Evolutionary conservation across 1,140 invertebrate species (phyloP).

Genomic region (Carcinoscorpius rotundicauda): DNA sequence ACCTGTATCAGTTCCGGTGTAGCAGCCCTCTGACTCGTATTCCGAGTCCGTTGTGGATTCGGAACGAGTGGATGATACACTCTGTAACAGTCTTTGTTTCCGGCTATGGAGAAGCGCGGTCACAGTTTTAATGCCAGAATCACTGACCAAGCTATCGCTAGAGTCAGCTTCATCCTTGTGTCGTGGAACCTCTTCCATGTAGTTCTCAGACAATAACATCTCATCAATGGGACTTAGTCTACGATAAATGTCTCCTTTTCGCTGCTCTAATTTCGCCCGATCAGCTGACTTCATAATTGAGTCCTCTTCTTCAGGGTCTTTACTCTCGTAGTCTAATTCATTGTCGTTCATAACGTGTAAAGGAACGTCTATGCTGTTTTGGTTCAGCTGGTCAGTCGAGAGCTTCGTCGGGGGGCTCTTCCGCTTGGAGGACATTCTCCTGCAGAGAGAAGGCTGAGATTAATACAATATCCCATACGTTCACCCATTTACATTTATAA

Average conservation of each 20-base stretch:
- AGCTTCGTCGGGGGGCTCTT: constrained; percentile 82
- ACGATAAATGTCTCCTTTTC: constrained; percentile 9
- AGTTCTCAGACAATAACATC: neutral
- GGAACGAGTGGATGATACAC: constrained; percentile 14
- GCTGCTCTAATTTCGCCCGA: neutral
- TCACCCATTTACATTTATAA: no score
- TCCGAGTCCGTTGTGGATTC: constrained; percentile 15
- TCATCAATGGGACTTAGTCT: constrained; percentile 6
- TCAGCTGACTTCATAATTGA: neutral
- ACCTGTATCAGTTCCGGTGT: neutral
- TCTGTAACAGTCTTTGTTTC: constrained; percentile 15
- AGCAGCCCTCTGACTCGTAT: constrained; percentile 27
- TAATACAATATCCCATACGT: no score
- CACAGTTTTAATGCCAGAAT: neutral
- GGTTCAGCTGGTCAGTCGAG: constrained; percentile 51
- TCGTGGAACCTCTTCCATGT: neutral
- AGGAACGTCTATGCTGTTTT: constrained; percentile 30
- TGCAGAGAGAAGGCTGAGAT: constrained; percentile 29
- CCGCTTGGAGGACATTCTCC: constrained; percentile 88
- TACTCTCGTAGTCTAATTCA: neutral
- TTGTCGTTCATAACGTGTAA: constrained; percentile 17
- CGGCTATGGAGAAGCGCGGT: neutral
- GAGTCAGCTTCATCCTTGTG: neutral
- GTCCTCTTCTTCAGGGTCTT: neutral
- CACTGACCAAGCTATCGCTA: constrained; percentile 1